A percentile compares a stretch with the other conserved stretches of the same genome.
Evolutionary conservation across 2,113 vertebrate species (phyloP).

Genomic region (Columba livia): DNA sequence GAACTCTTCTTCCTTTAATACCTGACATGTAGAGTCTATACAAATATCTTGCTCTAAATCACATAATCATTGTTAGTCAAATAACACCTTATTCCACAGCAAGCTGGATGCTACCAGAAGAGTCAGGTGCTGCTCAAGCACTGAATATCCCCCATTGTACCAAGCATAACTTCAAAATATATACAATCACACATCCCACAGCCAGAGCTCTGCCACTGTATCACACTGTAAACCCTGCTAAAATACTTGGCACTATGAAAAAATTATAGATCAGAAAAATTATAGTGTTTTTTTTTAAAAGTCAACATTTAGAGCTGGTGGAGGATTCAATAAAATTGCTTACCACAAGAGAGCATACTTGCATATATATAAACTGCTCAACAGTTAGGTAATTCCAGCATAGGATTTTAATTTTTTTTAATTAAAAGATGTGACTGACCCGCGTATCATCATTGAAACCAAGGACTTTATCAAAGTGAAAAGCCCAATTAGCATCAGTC

Average conservation of each 20-base stretch:
- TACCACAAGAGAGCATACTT: slow-evolving; percentile 63
- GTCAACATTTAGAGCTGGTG: not conserved
- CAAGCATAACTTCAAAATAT: not conserved
- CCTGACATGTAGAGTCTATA: not conserved
- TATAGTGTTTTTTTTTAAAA: rapidly evolving
- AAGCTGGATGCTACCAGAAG: not conserved
- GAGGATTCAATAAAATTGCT: slow-evolving; percentile 37
- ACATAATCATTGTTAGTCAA: not conserved
- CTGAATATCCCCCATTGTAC: not conserved
- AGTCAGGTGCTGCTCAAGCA: not conserved
- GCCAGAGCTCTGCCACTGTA: not conserved
- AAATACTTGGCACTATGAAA: not conserved
- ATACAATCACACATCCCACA: not conserved
- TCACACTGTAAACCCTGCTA: not conserved
- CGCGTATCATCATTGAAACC: not conserved
- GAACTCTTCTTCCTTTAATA: not conserved
- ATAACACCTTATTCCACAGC: not conserved
- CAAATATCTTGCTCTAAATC: not conserved
- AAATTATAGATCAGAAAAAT: not conserved
- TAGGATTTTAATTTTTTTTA: not conserved
- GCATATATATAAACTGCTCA: slow-evolving; percentile 14
- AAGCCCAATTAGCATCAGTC: slow-evolving; percentile 45
- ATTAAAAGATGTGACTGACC: slow-evolving; percentile 33
- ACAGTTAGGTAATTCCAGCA: not conserved
- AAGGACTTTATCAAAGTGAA: slow-evolving; percentile 55